Evolutionary conservation across 2,113 vertebrate species (phyloP), one percentile per base, ranked within the genome.

Genomic region (Phalacrocorax brasilianus): DNA sequence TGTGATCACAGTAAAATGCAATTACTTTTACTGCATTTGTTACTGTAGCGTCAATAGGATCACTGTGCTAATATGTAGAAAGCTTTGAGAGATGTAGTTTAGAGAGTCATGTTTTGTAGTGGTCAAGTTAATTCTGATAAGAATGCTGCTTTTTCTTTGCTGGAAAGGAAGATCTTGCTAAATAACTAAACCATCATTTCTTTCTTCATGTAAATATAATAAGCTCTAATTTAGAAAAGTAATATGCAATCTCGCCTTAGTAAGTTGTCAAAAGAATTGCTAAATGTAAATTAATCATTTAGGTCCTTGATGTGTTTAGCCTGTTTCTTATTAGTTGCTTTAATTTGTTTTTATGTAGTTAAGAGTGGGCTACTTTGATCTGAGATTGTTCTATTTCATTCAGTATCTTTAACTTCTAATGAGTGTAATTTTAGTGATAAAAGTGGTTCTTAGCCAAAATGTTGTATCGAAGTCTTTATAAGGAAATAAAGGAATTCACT

Each of bases 1-100:
- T 97, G 50, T 86, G 82, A 97, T 97, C 92, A 83, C 83, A 92
- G 85, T 95, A 94, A 96, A 97, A 97, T 74, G 78, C 97, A 95
- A 93, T 97, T 98, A 96, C 85, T 92, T 88, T 75, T 91, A 74
- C 47, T 67, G 75, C 92, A 76, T 81, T 96, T 85, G 70, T 95
- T 91, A 72, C 78, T 86, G 61, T 33, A 72, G 75, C 93, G 95
- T 97, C 94, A 86, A 92, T 91, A 93, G 82, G 80, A 91, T 95
- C 24, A 20, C 58, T 7, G 2, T 67, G 26, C 61, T 75, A n/a
- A 86, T 58, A 65, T 13, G 16, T 18, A 76, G 91, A 65, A 86
- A 70, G 55, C 76, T 78, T 77, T 80, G 45, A 75, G 28, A 73
- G 35, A 77, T 33, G 35, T 71, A 47, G 63, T 91, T 90, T 70